These are phyloP conservation scores for Zaprionus kolodkinae DNA, from an alignment of 1,140 invertebrate species.

Conservation along the genomic window DNA sequence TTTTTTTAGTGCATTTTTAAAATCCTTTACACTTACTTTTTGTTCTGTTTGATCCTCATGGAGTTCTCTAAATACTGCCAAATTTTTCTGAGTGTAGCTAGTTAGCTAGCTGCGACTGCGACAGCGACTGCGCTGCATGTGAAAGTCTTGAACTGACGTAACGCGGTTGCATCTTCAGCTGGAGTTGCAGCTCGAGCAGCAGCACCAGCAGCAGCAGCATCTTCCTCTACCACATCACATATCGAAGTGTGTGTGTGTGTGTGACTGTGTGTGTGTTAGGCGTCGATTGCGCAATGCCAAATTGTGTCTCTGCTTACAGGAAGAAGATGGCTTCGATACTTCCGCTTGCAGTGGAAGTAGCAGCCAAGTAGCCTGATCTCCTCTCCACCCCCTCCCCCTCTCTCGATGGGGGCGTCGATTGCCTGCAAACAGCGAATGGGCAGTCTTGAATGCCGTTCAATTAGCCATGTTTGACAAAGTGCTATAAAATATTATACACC, in stretches of 20 bases:
- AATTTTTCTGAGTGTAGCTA: constrained; percentile 14
- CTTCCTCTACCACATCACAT: constrained; percentile 21
- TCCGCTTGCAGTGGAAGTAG: constrained; percentile 44
- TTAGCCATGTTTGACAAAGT: constrained; percentile 76
- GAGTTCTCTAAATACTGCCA: not conserved
- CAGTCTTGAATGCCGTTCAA: constrained; percentile 62
- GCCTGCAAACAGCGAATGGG: constrained; percentile 5
- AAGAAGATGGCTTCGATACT: constrained; percentile 63
- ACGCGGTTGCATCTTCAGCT: constrained; percentile 66
- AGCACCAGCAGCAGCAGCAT: not conserved
- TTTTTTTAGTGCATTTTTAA: no score
- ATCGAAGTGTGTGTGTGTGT: constrained; percentile 39
- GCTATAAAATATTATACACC: constrained; percentile 53
- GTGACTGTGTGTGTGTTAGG: constrained; percentile 45
- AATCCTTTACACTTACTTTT: no score
- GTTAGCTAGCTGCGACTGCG: not conserved
- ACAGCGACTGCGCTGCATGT: constrained; percentile 18
- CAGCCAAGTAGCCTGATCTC: not conserved
- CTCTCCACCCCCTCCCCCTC: not conserved
- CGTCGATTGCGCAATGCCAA: constrained; percentile 67
- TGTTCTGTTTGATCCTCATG: not conserved
- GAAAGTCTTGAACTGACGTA: constrained; percentile 63
- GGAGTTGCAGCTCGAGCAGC: constrained; percentile 8
- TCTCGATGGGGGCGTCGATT: constrained; percentile 19
- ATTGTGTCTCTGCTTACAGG: constrained; percentile 61